A percentile compares a stretch with the other conserved stretches of the same genome.
Conservation (phyloP, 2,797 vertebrate genomes). For the Naso thynnoides region DNA sequence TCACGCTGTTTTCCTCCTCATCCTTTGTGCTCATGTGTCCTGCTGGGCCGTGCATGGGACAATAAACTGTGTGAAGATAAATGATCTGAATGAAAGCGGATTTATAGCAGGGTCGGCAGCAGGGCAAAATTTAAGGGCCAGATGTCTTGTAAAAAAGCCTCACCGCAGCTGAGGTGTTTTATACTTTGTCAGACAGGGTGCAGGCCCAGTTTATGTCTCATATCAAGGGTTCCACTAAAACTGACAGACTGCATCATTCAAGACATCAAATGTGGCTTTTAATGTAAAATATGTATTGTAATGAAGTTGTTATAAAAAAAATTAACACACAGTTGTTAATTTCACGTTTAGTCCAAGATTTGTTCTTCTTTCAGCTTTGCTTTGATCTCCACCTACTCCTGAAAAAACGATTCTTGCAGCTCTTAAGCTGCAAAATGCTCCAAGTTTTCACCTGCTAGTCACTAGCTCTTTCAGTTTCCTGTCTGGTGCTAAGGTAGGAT, state of each 20-base stretch:
- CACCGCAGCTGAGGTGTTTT: background rate
- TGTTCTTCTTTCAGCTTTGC: too few species aligned
- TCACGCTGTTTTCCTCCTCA: conserved; percentile 36
- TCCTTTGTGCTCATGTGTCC: conserved; percentile 6
- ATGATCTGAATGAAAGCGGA: background rate
- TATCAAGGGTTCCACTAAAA: background rate
- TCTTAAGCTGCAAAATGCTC: too few species aligned
- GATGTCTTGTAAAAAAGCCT: conserved; percentile 3
- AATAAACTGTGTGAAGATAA: background rate
- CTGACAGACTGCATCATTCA: background rate
- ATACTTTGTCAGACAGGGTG: background rate
- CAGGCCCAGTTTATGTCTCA: background rate
- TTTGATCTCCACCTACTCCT: too few species aligned
- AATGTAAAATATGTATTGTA: background rate
- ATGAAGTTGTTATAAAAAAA: too few species aligned
- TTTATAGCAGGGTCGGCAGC: background rate
- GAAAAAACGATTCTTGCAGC: too few species aligned
- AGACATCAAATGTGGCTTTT: background rate
- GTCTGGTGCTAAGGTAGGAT: too few species aligned
- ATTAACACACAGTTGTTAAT: too few species aligned
- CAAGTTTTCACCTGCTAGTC: too few species aligned
- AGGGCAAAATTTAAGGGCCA: background rate
- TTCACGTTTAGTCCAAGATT: too few species aligned
- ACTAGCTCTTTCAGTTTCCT: too few species aligned
- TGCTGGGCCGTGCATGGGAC: background rate